Evolutionary conservation across 2,797 vertebrate species (phyloP).

Genomic region (Botia almorhae): DNA sequence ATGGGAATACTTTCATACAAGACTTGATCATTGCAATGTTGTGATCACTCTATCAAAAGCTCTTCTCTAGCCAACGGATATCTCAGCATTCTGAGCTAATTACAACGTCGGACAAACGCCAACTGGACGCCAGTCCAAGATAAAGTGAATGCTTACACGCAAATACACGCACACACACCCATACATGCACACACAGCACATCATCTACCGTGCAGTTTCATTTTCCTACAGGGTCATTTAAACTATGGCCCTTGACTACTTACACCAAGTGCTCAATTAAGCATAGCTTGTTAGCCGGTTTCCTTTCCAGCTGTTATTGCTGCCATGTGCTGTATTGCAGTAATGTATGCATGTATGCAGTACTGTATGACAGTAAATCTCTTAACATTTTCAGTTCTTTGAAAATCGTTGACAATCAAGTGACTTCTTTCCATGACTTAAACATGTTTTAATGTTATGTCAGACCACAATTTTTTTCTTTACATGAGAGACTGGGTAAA

Average conservation of each 20-base stretch:
- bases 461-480: neutral
- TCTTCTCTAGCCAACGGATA: constrained; percentile 57
- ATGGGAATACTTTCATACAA: constrained; percentile 45
- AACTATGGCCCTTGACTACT: constrained; percentile 75
- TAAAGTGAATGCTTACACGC: constrained; percentile 57
- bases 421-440: constrained; percentile 43
- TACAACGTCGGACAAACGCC: constrained; percentile 61
- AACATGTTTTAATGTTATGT: neutral
- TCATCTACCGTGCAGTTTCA: constrained; percentile 61
- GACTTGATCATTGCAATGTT: constrained; percentile 44
- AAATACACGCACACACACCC: constrained; percentile 56
- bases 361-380: constrained; percentile 9
- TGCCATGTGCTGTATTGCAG: constrained; percentile 74
- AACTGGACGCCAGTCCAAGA: constrained; percentile 52
- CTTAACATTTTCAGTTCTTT: constrained; percentile 40
- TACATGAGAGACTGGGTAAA: too few species aligned
- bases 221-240: constrained; percentile 74
- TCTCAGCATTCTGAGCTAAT: constrained; percentile 66
- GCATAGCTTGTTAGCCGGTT: constrained; percentile 77
- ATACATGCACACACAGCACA: constrained; percentile 58
- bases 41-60: constrained; percentile 57
- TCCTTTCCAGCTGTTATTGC: constrained; percentile 75
- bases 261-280: constrained; percentile 82
- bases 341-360: constrained; percentile 38
- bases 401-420: constrained; percentile 49